Conservation (phyloP, 2,113 vertebrate species). For the Plecturocebus donacophilus region DNA sequence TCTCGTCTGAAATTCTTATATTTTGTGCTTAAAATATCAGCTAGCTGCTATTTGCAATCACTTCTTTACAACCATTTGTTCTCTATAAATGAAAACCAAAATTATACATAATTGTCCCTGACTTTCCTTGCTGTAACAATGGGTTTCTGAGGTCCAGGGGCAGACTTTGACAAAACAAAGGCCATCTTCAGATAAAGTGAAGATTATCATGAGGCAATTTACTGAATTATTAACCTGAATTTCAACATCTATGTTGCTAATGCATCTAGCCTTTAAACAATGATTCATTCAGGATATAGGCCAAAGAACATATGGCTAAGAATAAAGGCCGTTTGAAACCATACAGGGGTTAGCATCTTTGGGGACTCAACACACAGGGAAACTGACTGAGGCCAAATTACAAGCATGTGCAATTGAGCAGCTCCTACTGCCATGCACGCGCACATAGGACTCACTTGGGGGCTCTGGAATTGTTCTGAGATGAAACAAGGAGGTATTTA, state of each 20-base stretch:
- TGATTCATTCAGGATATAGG: not conserved
- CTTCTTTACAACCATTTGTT: not conserved
- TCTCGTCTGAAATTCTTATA: conserved; percentile 10
- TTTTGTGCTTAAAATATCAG: not conserved
- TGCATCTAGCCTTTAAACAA: not conserved
- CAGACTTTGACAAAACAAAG: not conserved
- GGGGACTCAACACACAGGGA: not conserved
- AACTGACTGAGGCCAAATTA: not conserved
- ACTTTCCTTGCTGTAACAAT: not conserved
- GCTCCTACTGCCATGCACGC: accelerated
- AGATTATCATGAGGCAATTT: not conserved
- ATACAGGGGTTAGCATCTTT: accelerated
- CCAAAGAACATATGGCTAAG: not conserved
- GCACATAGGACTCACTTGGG: accelerated
- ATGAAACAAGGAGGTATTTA: not conserved
- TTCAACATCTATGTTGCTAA: not conserved
- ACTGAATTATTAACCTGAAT: not conserved
- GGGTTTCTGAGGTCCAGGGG: not conserved
- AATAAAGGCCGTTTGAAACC: not conserved
- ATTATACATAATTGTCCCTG: not conserved
- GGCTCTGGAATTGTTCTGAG: not conserved
- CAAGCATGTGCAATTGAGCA: not conserved
- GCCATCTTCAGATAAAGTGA: not conserved
- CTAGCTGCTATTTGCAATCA: not conserved
- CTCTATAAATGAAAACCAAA: not conserved